Conservation (phyloP, 2,113 vertebrate species). For the Lepidothrix coronata region DNA sequence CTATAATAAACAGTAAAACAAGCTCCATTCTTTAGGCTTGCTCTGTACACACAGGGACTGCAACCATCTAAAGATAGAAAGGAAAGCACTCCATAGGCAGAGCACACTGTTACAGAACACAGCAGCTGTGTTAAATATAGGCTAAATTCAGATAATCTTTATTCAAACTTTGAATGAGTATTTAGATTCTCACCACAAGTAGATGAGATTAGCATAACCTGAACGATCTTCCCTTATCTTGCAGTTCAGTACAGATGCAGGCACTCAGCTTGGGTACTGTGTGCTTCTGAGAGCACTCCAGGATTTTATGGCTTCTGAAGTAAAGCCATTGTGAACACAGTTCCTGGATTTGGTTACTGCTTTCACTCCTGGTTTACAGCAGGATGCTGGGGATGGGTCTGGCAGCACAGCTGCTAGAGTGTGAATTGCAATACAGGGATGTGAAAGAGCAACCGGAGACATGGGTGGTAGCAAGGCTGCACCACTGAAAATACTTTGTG, state of each 20-base stretch:
- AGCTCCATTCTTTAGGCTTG: background rate
- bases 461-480: background rate
- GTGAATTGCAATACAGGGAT: background rate
- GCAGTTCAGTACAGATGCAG: background rate
- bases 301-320: background rate
- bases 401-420: background rate
- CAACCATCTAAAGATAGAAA: constrained; percentile 41
- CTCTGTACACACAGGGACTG: background rate
- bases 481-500: background rate
- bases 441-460: background rate
- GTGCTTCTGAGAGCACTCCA: background rate
- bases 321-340: background rate
- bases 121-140: constrained; percentile 47
- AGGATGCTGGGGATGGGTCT: background rate
- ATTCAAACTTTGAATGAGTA: background rate
- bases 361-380: background rate
- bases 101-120: background rate
- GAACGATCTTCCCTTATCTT: background rate
- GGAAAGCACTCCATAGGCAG: background rate
- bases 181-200: background rate
- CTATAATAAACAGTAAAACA: background rate
- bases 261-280: background rate
- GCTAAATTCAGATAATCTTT: background rate
- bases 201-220: background rate
- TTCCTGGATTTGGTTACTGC: background rate